phyloP scores from a whole-genome alignment of 2,797 vertebrate species.

The Tapirus indicus region DNA sequence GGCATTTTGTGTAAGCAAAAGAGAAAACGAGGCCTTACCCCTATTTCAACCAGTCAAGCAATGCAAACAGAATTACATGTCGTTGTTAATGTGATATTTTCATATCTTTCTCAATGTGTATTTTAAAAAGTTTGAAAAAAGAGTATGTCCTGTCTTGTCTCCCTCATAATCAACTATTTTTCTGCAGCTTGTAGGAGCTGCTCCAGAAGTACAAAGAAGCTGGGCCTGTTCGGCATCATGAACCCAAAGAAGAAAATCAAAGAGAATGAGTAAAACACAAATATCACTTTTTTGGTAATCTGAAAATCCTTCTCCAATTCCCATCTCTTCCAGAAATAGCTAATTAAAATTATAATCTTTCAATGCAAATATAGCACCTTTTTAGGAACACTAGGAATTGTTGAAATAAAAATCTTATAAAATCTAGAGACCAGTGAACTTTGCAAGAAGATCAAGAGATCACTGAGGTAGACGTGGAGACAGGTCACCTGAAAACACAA shows the following conservation, averaged over 20 bases:
- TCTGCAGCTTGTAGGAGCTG: neutral
- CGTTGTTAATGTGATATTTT: neutral
- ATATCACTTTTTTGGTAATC: neutral
- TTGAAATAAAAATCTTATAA: neutral
- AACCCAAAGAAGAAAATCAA: neutral
- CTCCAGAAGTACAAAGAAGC: neutral
- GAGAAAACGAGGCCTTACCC: neutral
- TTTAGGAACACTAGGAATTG: neutral
- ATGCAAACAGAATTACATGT: neutral
- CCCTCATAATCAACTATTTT: neutral
- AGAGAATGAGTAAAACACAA: neutral
- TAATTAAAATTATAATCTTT: slow-evolving; percentile 20
- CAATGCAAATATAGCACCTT: neutral
- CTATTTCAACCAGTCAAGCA: neutral
- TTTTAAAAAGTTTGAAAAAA: neutral
- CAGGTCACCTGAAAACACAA: neutral
- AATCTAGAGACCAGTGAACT: neutral
- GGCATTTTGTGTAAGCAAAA: neutral
- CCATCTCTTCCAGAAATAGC: neutral
- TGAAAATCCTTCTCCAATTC: neutral
- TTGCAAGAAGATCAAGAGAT: neutral
- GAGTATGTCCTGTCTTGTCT: neutral
- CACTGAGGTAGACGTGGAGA: neutral
- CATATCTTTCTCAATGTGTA: neutral
- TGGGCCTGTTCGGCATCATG: neutral